Base-by-base conservation (phyloP, 2,113 vertebrate species). In the Otocyon megalotis region DNA sequence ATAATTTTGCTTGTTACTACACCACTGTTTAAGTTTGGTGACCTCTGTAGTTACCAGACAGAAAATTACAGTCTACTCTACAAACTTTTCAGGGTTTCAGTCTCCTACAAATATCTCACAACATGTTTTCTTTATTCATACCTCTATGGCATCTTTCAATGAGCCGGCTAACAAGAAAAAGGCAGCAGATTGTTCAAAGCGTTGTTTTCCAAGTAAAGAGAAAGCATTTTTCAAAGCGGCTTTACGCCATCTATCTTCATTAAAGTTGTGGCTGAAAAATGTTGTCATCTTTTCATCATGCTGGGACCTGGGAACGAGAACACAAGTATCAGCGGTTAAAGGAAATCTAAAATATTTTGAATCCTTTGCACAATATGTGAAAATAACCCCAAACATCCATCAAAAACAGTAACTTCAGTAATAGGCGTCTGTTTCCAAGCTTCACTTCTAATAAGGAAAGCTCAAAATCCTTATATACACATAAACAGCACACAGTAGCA, bases 231-330 rank as follows among this genome's bases (percentile, higher is more conserved):
- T 99, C 98, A 99, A 98, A 93, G 99, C 99, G 35, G 99, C 99
- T 98, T 99, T 99, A 85, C 99, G 98, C 99, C 99, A 99, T 88
- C 99, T 99, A 77, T 99, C 99, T 98, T 99, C 99, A 82, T 74
- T 99, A 98, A 99, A 99, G 98, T 99, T 99, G 98, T 99, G 99
- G 97, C 99, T 99, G 98, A 99, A 99, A 98, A 99, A 99, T 79
- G 99, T 98, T 79, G 99, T 99, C 99, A 99, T 99, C 98, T 99
- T 99, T 95, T 99, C 99, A 85, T 99, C 99, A 1, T 99, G 99
- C 97, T 99, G 99, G 96, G 99, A 99, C 97, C 99, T 99, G 95
- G 15, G 35, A 93, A 96, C 1, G 90, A 97, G 93, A 94, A 97
- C 87, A 97, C 35, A 97, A 80, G 80, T 28, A 93, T 35, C 20